Conservation (phyloP, 2,888 invertebrate species). For the Erebia aethiops region DNA sequence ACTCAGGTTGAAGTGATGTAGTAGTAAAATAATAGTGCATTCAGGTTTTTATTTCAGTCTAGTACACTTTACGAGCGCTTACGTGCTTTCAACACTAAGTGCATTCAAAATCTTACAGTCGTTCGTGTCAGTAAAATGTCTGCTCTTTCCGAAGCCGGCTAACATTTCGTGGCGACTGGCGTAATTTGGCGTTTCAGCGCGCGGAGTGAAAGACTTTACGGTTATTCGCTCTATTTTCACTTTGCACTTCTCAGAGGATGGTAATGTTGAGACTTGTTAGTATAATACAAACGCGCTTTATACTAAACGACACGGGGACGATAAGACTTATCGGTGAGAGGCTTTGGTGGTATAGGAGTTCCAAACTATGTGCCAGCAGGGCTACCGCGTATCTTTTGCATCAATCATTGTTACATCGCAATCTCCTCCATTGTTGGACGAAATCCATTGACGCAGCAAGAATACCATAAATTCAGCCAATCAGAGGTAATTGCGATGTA, state of each 20-base stretch:
- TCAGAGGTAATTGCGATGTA: too few relatives aligned
- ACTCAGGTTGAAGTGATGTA: too few relatives aligned
- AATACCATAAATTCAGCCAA: too few relatives aligned
- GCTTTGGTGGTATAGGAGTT: too few relatives aligned
- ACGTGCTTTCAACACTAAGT: constrained; percentile 9
- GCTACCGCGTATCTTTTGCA: too few relatives aligned
- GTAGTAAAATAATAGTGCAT: too few relatives aligned
- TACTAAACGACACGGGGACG: not conserved
- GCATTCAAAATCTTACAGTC: constrained; percentile 14
- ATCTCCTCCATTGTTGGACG: too few relatives aligned
- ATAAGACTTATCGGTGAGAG: not conserved
- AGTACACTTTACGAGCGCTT: not conserved
- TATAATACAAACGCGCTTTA: not conserved
- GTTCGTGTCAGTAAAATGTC: constrained; percentile 2
- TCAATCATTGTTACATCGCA: too few relatives aligned
- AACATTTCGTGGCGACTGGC: constrained; percentile 5
- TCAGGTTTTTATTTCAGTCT: not conserved
- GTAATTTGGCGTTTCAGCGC: constrained; percentile 9
- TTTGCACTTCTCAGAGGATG: not conserved
- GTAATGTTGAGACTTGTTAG: not conserved
- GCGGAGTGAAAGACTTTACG: constrained; percentile 5
- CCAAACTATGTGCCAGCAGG: too few relatives aligned
- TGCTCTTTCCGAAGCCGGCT: constrained; percentile 12
- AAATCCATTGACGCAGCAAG: too few relatives aligned
- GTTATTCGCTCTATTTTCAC: constrained; percentile 7